Base-by-base conservation (phyloP, 2,888 invertebrate species). In the Griposia aprilina region DNA sequence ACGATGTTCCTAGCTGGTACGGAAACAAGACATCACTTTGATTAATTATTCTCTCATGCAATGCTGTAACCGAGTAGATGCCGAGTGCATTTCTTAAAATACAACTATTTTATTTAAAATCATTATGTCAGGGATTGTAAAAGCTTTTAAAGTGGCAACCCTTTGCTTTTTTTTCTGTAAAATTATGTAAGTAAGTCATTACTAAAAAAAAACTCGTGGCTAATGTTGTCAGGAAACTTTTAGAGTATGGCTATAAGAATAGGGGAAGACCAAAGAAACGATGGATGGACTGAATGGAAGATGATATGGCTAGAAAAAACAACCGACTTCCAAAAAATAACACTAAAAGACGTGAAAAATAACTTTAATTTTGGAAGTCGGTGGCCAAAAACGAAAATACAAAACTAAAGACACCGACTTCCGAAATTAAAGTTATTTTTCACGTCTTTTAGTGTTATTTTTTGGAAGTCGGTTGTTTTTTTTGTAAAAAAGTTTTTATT, bases 1-100 rank as follows among this genome's bases (percentile, higher is more conserved):
- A 82, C 67, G 52, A 48, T 48, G 45, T 48, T 66, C 36, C n/a
- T 36, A 70, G 69, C 65, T 70, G 8, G 20, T 6, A 50, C 13
- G 15, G 20, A 67, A 45, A 83, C 66, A 71, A 74, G 75, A 71
- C 70, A 13, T 36, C 10, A 67, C 70, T 71, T 71, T 57, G 57
- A 62, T 77, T 59, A 7, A 62, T 71, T 63, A 81, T 83, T 71
- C 70, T 68, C 15, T 50, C 26, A 50, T n/a, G 23, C 15, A 62
- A 26, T 30, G 20, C 17, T 55, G 15, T 7, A 65, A 62, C 20
- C 26, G 6, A 48, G 6, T 7, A 20, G 2, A n/a, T 52, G 41
- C n/a, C 26, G 23, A 81, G 15, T 80, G 30, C n/a, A 45, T 41
- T 48, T 48, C 2, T 23, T 11, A 63, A 63, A 48, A 36, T 20